phyloP scores from a whole-genome alignment of 2,888 invertebrate genomes.

The Proisotoma minuta region DNA sequence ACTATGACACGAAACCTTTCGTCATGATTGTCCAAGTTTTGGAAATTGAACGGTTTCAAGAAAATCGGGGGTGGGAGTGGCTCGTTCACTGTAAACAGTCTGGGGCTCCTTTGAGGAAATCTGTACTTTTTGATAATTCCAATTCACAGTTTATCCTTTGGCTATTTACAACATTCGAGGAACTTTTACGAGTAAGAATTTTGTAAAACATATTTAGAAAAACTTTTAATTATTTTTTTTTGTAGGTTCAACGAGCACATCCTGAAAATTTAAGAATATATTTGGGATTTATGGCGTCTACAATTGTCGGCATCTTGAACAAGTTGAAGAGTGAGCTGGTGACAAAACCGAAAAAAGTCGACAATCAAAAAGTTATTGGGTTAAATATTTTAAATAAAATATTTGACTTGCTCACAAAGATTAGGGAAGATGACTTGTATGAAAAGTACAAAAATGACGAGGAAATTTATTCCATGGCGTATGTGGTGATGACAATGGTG shows the following conservation, averaged over 20 bases:
- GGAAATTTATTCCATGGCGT: constrained; percentile 40
- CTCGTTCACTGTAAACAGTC: constrained; percentile 67
- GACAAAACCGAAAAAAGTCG: constrained; percentile 15
- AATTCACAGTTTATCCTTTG: constrained; percentile 42
- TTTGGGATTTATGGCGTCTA: constrained; percentile 43
- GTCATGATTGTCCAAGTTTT: constrained; percentile 68
- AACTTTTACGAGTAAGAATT: constrained; percentile 13
- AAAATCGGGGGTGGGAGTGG: constrained; percentile 68
- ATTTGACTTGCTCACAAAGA: constrained; percentile 19
- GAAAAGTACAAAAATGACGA: constrained; percentile 25
- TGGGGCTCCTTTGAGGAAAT: constrained; percentile 68
- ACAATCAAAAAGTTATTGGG: constrained; percentile 24
- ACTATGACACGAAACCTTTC: constrained; percentile 88
- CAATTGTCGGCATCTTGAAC: constrained; percentile 40
- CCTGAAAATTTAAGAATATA: constrained; percentile 36
- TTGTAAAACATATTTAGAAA: neutral
- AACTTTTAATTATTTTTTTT: neutral
- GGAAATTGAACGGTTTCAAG: constrained; percentile 31
- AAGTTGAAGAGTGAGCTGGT: constrained; percentile 32
- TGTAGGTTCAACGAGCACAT: constrained; percentile 37
- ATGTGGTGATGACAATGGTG: constrained; percentile 38
- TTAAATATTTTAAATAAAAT: constrained; percentile 27
- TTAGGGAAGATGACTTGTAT: constrained; percentile 1
- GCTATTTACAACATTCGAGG: constrained; percentile 54
- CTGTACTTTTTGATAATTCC: constrained; percentile 68